Conservation (phyloP, 2,113 vertebrate genomes). For the Phylloscopus trochiloides region DNA sequence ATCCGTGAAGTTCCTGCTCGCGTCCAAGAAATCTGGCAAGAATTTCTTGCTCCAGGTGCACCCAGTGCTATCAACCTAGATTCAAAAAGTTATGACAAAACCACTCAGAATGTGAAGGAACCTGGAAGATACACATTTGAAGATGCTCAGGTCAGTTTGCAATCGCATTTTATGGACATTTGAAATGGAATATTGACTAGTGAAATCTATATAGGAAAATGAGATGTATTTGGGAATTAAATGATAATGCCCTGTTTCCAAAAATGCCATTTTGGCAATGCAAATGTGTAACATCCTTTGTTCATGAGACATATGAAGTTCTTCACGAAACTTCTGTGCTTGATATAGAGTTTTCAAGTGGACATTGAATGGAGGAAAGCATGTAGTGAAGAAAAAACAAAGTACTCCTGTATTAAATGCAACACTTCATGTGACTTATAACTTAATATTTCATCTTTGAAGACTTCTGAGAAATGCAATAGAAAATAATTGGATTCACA, state of each 20-base stretch:
- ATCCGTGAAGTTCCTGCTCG: constrained; percentile 90
- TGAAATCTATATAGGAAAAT: background rate
- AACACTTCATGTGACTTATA: background rate
- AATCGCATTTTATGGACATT: background rate
- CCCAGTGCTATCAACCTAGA: constrained; percentile 96
- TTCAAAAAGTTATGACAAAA: constrained; percentile 97
- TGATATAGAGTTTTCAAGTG: background rate
- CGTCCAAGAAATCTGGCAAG: constrained; percentile 96
- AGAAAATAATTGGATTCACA: background rate
- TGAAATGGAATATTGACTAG: background rate
- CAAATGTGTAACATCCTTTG: background rate
- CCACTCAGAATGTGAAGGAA: constrained; percentile 94
- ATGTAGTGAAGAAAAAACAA: background rate
- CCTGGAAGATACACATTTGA: constrained; percentile 93
- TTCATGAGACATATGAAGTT: background rate
- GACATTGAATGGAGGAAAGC: background rate
- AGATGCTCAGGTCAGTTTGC: constrained; percentile 88
- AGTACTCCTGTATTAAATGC: background rate
- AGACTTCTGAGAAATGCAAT: background rate
- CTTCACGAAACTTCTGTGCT: background rate
- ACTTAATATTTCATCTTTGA: background rate
- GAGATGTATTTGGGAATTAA: background rate
- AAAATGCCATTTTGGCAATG: background rate
- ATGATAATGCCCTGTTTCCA: background rate
- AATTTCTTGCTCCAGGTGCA: constrained; percentile 93